These are phyloP conservation scores for Saxidomus purpurata DNA, from an alignment of 1,140 invertebrate genomes.

Conservation along the genomic window DNA sequence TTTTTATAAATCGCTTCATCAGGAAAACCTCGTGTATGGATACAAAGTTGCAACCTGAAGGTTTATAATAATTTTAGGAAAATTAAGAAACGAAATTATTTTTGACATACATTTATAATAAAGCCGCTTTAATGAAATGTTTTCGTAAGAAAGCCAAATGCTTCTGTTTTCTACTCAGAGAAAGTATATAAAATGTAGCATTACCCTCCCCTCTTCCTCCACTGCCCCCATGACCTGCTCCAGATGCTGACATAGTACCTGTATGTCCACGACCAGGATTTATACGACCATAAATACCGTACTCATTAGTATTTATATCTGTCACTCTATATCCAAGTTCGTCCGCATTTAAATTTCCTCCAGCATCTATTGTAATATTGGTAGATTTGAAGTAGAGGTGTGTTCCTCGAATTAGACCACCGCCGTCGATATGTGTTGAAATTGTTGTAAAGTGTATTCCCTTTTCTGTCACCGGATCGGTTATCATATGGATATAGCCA, in stretches of 20 bases:
- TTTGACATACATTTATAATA: too few relatives aligned
- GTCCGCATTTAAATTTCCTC: slow-evolving; percentile 75
- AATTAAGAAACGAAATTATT: too few relatives aligned
- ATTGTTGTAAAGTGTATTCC: slow-evolving; percentile 75
- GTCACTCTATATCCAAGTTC: slow-evolving; percentile 75
- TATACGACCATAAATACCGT: slow-evolving; percentile 75
- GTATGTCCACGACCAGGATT: slow-evolving; percentile 76
- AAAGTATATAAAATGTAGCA: too few relatives aligned
- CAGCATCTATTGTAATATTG: slow-evolving; percentile 80
- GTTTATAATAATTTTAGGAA: too few relatives aligned
- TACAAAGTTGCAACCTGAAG: too few relatives aligned
- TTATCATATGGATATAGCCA: slow-evolving; percentile 80
- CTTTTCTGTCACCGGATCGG: slow-evolving; percentile 74
- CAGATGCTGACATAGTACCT: slow-evolving; percentile 59
- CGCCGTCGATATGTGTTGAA: slow-evolving; percentile 76
- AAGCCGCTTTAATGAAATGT: too few relatives aligned
- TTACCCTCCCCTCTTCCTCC: slow-evolving; percentile 77
- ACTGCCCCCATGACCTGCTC: slow-evolving; percentile 80
- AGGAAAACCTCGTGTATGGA: too few relatives aligned
- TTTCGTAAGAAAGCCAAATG: too few relatives aligned
- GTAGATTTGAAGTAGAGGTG: slow-evolving; percentile 72
- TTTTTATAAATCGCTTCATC: too few relatives aligned
- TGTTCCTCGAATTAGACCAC: slow-evolving; percentile 76
- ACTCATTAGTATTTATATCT: slow-evolving; percentile 65
- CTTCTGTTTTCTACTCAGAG: too few relatives aligned